These are phyloP conservation scores for Gasterosteus aculeatus DNA, from an alignment of 2,113 vertebrate genomes.

Conservation along the genomic window DNA sequence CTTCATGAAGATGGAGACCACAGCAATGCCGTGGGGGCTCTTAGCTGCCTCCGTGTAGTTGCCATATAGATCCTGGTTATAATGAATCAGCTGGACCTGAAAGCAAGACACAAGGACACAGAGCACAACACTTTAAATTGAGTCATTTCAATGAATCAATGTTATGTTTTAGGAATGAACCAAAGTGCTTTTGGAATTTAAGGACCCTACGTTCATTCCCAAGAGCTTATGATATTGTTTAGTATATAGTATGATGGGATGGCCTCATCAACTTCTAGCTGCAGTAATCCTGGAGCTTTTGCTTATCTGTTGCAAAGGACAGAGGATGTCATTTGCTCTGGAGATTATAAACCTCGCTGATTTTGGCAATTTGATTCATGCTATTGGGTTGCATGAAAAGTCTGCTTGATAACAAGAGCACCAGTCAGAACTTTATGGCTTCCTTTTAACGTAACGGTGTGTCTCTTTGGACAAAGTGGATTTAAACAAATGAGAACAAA, in stretches of 20 bases:
- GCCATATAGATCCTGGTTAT: slow-evolving; percentile 94
- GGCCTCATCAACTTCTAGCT: not conserved
- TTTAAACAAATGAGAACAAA: slow-evolving; percentile 16
- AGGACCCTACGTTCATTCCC: too few species aligned
- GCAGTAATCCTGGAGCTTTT: too few species aligned
- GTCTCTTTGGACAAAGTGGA: slow-evolving; percentile 15
- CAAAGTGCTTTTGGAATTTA: too few species aligned
- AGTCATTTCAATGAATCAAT: too few species aligned
- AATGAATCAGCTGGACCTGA: slow-evolving; percentile 95
- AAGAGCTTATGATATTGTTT: too few species aligned
- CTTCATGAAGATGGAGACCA: slow-evolving; percentile 93
- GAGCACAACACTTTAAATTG: not conserved
- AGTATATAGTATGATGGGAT: too few species aligned
- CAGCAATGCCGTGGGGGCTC: slow-evolving; percentile 93
- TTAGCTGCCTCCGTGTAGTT: slow-evolving; percentile 93
- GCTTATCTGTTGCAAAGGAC: too few species aligned
- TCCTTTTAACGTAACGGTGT: not conserved
- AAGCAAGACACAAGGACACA: not conserved
- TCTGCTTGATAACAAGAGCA: not conserved
- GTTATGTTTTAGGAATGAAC: too few species aligned
- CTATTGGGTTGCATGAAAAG: not conserved
- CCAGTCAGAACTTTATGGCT: not conserved
- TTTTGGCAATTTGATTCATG: too few species aligned
- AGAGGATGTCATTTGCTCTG: not conserved
- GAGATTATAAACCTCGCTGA: not conserved